Evolutionary conservation across 2,797 vertebrate species (phyloP), one percentile per base, ranked within the genome.

Genomic region (Clamator glandarius): DNA sequence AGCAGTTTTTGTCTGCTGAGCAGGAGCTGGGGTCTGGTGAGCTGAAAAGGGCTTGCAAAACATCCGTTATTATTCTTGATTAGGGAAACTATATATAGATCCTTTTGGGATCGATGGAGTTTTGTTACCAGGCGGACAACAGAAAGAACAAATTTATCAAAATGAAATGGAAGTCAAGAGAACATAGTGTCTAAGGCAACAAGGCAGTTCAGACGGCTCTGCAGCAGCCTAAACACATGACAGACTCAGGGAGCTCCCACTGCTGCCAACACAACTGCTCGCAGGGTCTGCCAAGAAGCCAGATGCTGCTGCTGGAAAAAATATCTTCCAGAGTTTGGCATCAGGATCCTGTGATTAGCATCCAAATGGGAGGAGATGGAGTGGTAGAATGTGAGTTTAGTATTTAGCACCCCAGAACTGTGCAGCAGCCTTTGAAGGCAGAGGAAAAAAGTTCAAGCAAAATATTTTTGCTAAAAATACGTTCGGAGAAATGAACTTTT

Each of bases 261-360:
- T 24, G 86, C 97, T 97, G 97, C 98, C 97, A 97, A 58, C 96
- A 97, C 97, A 97, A 97, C 97, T 97, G 97, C 96, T 90, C 24
- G 39, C 73, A 2, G 8, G 64, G 39, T 66, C 97, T 97, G 98
- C 98, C 98, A 98, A 97, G 93, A 88, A 97, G 97, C 98, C 98
- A 98, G 98, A 98, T 98, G 98, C 97, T 92, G 96, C 97, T 97
- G 97, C 96, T 98, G 97, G 97, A 98, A 98, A 98, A 98, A 97
- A 98, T 97, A 98, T 97, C 97, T 98, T 98, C 97, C 97, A 96
- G 96, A 97, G 97, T 97, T 97, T 98, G 97, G 98, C 97, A 97
- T 94, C 81, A n/a, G 15, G 94, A 94, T 68, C 69, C 96, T 97
- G 96, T 92, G 97, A 97, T 97, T 97, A 96, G 97, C 97, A 96